Conservation (phyloP, 37 sponge, comb jelly and placozoan genomes). For the Axinella damicornis region DNA sequence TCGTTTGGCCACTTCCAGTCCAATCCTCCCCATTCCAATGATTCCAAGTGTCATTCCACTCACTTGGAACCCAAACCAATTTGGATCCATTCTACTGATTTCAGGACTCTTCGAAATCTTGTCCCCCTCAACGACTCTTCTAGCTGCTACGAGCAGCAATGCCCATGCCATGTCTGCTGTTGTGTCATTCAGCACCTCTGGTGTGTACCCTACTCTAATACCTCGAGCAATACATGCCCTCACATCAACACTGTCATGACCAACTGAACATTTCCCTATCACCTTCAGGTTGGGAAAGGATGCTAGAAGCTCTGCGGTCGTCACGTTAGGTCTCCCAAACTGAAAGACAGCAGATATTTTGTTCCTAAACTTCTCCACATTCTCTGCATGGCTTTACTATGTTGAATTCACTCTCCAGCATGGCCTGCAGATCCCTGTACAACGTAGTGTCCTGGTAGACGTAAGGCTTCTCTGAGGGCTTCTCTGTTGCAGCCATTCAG, state of each 20-base stretch:
- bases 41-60: slow-evolving; percentile 80
- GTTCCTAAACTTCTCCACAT: slow-evolving; percentile 36
- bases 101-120: slow-evolving; percentile 31
- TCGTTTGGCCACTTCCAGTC: slow-evolving; percentile 75
- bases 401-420: slow-evolving; percentile 51
- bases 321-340: slow-evolving; percentile 14
- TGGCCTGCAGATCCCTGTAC: slow-evolving; percentile 32
- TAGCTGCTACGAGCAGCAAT: slow-evolving; percentile 70
- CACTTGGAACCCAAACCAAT: slow-evolving; percentile 70
- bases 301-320: slow-evolving; percentile 41
- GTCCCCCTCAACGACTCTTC: slow-evolving; percentile 83
- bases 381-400: slow-evolving; percentile 38
- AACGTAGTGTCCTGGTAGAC: slow-evolving; percentile 46
- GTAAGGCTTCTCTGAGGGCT: slow-evolving; percentile 58
- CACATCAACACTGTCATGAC: slow-evolving; percentile 81
- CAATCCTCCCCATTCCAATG: slow-evolving; percentile 93
- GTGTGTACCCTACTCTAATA: slow-evolving; percentile 84
- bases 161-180: slow-evolving; percentile 88
- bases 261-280: slow-evolving; percentile 72
- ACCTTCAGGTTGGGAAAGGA: slow-evolving; percentile 84
- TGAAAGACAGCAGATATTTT: slow-evolving; percentile 54
- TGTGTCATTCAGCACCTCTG: slow-evolving; percentile 56
- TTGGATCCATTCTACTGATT: slow-evolving; percentile 4
- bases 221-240: slow-evolving; percentile 57
- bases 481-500: slow-evolving; percentile 20